Conservation (phyloP, 2,113 vertebrate genomes). For the Forbesichthys agassizii region DNA sequence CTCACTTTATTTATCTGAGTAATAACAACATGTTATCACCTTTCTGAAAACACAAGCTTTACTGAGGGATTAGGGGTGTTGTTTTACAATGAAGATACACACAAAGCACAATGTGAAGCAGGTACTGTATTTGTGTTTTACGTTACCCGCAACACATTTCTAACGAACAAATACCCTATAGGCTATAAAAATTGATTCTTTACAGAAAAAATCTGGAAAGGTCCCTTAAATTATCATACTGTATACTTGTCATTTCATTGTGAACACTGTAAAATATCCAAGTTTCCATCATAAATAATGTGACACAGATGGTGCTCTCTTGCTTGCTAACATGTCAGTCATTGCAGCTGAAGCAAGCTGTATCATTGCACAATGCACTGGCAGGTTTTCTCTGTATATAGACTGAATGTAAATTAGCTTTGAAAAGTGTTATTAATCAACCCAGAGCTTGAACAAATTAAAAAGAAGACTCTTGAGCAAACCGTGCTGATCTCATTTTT, state of each 20-base stretch:
- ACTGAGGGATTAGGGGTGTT: background rate
- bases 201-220: no score
- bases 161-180: no score
- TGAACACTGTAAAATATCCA: no score
- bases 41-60: background rate
- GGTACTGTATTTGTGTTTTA: background rate
- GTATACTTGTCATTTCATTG: no score
- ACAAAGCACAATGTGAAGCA: background rate
- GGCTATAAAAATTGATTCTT: no score
- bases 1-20: constrained; percentile 4
- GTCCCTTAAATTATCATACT: no score
- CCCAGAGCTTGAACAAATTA: constrained; percentile 67
- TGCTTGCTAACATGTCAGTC: constrained; percentile 43
- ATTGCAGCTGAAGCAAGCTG: no score
- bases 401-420: constrained; percentile 64
- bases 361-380: constrained; percentile 50
- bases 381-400: constrained; percentile 42
- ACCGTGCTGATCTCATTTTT: no score
- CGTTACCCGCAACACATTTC: no score
- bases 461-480: constrained; percentile 18
- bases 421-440: constrained; percentile 68
- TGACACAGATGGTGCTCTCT: constrained; percentile 20
- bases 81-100: background rate
- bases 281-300: background rate
- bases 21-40: background rate